Conservation (phyloP, 2,888 invertebrate genomes). For the Tetranychus truncatus region DNA sequence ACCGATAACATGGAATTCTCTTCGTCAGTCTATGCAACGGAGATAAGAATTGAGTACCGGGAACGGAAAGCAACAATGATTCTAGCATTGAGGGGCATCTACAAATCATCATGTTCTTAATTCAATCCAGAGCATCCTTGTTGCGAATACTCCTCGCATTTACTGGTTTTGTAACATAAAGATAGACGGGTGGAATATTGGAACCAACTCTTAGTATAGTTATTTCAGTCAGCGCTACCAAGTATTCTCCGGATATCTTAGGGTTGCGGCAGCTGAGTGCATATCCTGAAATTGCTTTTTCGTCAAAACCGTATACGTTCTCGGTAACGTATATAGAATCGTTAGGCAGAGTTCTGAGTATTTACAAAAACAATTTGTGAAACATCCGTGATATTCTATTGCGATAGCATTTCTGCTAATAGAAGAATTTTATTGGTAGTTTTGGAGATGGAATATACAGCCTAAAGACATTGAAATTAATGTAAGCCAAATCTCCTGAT, state of each 20-base stretch:
- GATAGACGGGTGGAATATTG: background rate
- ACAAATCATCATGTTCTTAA: no score
- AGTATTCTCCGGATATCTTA: background rate
- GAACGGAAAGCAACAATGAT: no score
- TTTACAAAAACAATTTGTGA: background rate
- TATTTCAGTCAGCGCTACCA: background rate
- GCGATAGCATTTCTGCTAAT: background rate
- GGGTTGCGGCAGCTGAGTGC: background rate
- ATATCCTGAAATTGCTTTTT: background rate
- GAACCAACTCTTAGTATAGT: slow-evolving; percentile 1
- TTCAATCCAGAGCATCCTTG: no score
- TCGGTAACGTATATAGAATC: background rate
- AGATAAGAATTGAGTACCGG: no score
- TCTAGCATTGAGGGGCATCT: no score
- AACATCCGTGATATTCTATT: background rate
- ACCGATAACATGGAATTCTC: no score
- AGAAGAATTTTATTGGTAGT: background rate
- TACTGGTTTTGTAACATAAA: no score
- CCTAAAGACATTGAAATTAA: slow-evolving; percentile 7
- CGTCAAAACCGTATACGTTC: background rate
- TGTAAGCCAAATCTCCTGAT: slow-evolving; percentile 5
- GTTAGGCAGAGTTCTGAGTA: background rate
- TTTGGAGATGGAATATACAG: slow-evolving; percentile 9
- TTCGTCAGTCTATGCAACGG: no score
- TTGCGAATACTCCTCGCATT: no score